These are phyloP conservation scores for Hyles euphorbiae DNA, from an alignment of 1,140 invertebrate genomes.

Conservation along the genomic window DNA sequence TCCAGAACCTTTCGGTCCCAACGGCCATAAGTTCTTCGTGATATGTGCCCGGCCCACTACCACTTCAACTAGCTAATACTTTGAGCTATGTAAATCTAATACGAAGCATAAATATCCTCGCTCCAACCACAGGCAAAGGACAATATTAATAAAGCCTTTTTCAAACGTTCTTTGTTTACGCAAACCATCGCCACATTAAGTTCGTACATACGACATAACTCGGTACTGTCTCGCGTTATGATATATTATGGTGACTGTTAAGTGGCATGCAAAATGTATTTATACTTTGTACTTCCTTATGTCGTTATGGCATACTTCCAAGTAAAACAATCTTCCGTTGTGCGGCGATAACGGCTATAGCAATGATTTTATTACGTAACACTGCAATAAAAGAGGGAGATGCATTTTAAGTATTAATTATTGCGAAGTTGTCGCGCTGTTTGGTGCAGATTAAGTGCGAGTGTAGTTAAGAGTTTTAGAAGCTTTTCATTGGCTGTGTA, in stretches of 20 bases:
- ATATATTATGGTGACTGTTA: conserved; percentile 65
- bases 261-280: conserved; percentile 72
- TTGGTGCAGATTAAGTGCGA: too few relatives aligned
- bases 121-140: too few relatives aligned
- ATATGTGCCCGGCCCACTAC: too few relatives aligned
- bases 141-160: too few relatives aligned
- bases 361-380: conserved; percentile 63
- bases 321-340: conserved; percentile 68
- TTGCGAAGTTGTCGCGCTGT: too few relatives aligned
- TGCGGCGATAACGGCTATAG: conserved; percentile 51
- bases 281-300: conserved; percentile 71
- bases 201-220: conserved; percentile 42
- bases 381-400: conserved; percentile 49
- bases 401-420: conserved; percentile 17
- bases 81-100: too few relatives aligned
- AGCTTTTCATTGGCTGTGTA: too few relatives aligned
- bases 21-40: too few relatives aligned
- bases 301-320: conserved; percentile 67
- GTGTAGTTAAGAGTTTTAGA: too few relatives aligned
- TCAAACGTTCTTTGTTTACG: conserved; percentile 1
- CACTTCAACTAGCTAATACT: too few relatives aligned
- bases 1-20: too few relatives aligned
- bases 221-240: conserved; percentile 44
- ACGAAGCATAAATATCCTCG: too few relatives aligned
- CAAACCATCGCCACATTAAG: conserved; percentile 34